Evolutionary conservation across 2,113 vertebrate species (phyloP), one percentile per base, ranked within the genome.

Genomic region (Phocoena sinus): DNA sequence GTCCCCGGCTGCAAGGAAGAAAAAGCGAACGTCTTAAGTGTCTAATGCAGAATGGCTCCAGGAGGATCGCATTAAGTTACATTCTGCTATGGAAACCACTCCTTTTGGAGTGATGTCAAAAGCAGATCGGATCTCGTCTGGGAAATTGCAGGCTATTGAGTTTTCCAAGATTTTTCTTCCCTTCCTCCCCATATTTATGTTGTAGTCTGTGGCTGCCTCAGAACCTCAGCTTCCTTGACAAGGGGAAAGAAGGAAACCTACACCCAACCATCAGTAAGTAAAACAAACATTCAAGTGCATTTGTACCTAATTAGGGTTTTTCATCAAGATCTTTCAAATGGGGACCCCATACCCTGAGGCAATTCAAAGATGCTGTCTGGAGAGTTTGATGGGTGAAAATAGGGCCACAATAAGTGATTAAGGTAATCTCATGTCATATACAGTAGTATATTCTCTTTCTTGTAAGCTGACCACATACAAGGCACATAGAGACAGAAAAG

Each of bases 101-200:
- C 89, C 47, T 92, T 96, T 86, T 96, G 77, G 97, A 98, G 12
- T 23, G 2, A 33, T 76, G 95, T 91, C 97, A 96, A 96, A 94
- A 96, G 3, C 94, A 97, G 65, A 97, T 53, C 95, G n/a, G 92
- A 65, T 28, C 89, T 95, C 96, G 92, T 89, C 92, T 91, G 62
- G 56, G 92, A 97, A 98, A 97, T 9, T 86, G 31, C 38, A 62
- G 77, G 44, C 23, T 93, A 84, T 68, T n/a, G 73, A 36, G 10
- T 96, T 91, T 28, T 80, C 83, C 87, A 92, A 38, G 68, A n/a
- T 85, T 98, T 96, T 91, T 60, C 76, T 44, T 74, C 38, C 68
- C 67, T 92, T 70, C 88, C 76, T 97, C 94, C 79, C 28, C 6
- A 5, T 23, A 80, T 60, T 96, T 95, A 67, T 80, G 63, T 60